Evolutionary conservation across 2,113 vertebrate species (phyloP), one percentile per base, ranked within the genome.

Genomic region (Raphicerus campestris): DNA sequence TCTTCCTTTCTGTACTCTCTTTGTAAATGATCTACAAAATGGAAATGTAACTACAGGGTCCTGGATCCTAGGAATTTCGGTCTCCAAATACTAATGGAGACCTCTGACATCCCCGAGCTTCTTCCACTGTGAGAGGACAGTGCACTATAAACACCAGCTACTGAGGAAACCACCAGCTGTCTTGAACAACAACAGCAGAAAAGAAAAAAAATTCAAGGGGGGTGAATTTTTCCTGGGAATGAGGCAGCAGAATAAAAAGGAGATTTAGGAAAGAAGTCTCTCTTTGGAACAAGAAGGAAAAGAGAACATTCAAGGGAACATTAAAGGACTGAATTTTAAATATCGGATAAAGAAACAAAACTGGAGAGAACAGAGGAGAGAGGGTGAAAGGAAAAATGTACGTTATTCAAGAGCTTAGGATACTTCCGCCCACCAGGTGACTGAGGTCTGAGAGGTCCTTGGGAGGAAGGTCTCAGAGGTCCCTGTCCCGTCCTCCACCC

Each of bases 251-350:
- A 82, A 88, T 51, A 83, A 88, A 42, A 77, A 86, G 82, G 80
- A 30, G 26, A 82, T 91, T 81, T 30, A 88, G 55, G 91, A 91
- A 88, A 83, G 45, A 93, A 87, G 49, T 35, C 5, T 39, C 35
- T 45, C 83, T 78, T 70, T 51, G n/a, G 56, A 73, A 94, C 80
- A 94, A 56, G 39, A 92, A 93, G 87, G 87, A 89, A 80, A 90
- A 90, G 55, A 94, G 55, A 56, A 51, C 51, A 75, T 91, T 94
- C 7, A 51, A 45, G n/a, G 78, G 35, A 89, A 82, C 10, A 55
- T 66, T 60, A 84, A 87, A 80, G 77, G 70, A 53, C n/a, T 63
- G 51, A 24, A 53, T 22, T 35, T 81, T 78, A 96, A 92, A 58
- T n/a, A 53, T 0, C 82, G 22, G 51, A 30, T 55, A 66, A 87